Evolutionary conservation across 2,888 invertebrate species (phyloP).

Genomic region (Drosophila sordidula): DNA sequence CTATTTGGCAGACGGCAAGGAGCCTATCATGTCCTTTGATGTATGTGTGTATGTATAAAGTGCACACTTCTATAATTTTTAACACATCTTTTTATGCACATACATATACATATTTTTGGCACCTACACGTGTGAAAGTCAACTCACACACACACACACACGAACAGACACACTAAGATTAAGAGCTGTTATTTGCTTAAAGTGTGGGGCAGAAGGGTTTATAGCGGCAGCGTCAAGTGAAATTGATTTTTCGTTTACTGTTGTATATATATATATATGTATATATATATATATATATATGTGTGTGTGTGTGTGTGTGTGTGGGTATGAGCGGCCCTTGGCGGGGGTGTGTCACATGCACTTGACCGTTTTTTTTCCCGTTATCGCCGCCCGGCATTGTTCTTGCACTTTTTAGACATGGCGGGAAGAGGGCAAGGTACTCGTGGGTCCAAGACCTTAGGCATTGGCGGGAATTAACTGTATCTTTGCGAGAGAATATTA

Average conservation of each 20-base stretch:
- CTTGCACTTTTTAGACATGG: conserved; percentile 2
- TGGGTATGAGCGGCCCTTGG: conserved; percentile 14
- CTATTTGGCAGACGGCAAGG: conserved; percentile 90
- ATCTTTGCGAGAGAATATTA: conserved; percentile 11
- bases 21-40: conserved; percentile 91
- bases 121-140: conserved; percentile 48
- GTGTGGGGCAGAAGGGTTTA: conserved; percentile 30
- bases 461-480: conserved; percentile 1
- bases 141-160: conserved; percentile 20
- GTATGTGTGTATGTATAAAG: conserved; percentile 85
- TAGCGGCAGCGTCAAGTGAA: conserved; percentile 30
- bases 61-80: conserved; percentile 12
- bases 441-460: conserved; percentile 32
- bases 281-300: no score
- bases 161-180: conserved; percentile 13
- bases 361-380: conserved; percentile 42
- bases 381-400: neutral
- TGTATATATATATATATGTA: neutral
- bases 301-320: conserved; percentile 15
- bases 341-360: conserved; percentile 48
- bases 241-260: conserved; percentile 66
- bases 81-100: conserved; percentile 10
- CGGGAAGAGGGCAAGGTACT: conserved; percentile 1
- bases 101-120: conserved; percentile 28
- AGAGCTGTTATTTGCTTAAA: conserved; percentile 12